Evolutionary conservation across 2,888 invertebrate genomes (phyloP), one percentile per base, ranked within the genome.

Genomic region (Drosophila lutescens): DNA sequence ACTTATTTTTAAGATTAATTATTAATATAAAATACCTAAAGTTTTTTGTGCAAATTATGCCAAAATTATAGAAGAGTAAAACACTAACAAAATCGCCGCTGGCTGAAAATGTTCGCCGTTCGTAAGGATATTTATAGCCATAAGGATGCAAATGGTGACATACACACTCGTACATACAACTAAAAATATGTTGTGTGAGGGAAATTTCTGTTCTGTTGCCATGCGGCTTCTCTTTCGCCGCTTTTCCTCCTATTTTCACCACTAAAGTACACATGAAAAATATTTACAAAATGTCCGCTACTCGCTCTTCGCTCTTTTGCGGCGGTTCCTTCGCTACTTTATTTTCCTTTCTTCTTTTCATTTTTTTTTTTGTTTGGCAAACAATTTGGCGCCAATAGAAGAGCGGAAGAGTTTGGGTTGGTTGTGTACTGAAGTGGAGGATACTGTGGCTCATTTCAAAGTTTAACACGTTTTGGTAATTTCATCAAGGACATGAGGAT

Each of bases 391-490:
- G 79, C 77, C 80, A 80, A 74, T 74, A 73, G 65, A 67, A 67
- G 26, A 73, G 36, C 23, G 57, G 26, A 15, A 17, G 51, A n/a
- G 43, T 50, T 23, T 30, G 38, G n/a, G 43, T 26, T 26, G 20
- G 10, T 13, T 36, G 17, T n/a, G 55, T 50, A 34, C 55, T 20
- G 46, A 9, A 41, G 46, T n/a, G 44, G 13, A 44, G 38, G 53
- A 63, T 68, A 62, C 61, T 61, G 71, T 47, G 68, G 76, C 76
- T 62, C 76, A 69, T 81, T 81, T 79, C 68, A 81, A 76, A 76
- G 67, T 74, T 79, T 77, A 79, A 79, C 83, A 79, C 83, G 80
- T 82, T 82, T 82, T 79, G 70, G 80, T 82, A 79, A 77, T 79
- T 82, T 77, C 67, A 77, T 77, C 80, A 82, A 79, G 77, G 79